These are phyloP conservation scores for Ranitomeya imitator DNA, from an alignment of 2,113 vertebrate species.

Conservation along the genomic window DNA sequence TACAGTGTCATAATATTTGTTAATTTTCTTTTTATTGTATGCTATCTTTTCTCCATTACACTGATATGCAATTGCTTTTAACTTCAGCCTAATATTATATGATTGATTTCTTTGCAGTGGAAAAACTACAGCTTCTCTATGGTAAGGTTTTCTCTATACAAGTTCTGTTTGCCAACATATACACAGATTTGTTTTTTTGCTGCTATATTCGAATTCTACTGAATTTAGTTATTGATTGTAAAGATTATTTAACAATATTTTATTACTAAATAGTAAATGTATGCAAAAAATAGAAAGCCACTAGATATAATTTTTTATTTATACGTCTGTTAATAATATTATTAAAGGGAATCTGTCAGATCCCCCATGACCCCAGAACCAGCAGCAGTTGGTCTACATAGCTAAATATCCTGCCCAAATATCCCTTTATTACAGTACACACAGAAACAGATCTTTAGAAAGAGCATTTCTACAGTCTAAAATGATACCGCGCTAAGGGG, in stretches of 20 bases:
- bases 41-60: slow-evolving; percentile 23
- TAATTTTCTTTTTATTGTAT: slow-evolving; percentile 35
- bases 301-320: not conserved
- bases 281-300: not conserved
- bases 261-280: not conserved
- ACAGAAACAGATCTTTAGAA: too few relatives aligned
- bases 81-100: not conserved
- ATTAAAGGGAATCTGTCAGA: too few relatives aligned
- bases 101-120: not conserved
- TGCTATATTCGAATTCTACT: not conserved
- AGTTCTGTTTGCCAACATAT: not conserved
- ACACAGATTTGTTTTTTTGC: not conserved
- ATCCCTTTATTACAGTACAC: too few relatives aligned
- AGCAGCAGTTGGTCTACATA: too few relatives aligned
- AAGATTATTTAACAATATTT: not conserved
- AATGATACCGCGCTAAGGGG: too few relatives aligned
- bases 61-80: slow-evolving; percentile 22
- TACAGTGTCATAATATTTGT: slow-evolving; percentile 40
- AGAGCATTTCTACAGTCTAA: too few relatives aligned
- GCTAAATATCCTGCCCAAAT: too few relatives aligned
- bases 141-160: not conserved
- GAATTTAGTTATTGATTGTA: not conserved
- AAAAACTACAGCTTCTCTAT: not conserved
- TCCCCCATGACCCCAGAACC: too few relatives aligned
- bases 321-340: not conserved